phyloP scores from a whole-genome alignment of 2,888 invertebrate genomes.

The Alcis repandata region DNA sequence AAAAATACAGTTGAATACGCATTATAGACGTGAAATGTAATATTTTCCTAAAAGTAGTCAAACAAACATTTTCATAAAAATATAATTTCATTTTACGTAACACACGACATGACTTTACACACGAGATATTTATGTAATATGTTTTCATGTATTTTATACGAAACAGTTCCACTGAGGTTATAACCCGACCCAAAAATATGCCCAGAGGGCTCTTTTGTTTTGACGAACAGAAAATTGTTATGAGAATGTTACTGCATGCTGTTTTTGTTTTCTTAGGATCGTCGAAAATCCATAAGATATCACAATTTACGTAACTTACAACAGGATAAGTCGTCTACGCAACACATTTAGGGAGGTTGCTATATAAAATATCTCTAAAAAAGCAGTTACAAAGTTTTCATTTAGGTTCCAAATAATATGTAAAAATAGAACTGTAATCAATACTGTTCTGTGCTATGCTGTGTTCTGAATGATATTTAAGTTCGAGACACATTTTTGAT shows the following conservation, averaged over 20 bases:
- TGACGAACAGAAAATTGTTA: slow-evolving; percentile 21
- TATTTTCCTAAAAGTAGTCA: background rate
- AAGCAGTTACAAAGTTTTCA: too few species aligned
- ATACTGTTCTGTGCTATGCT: too few species aligned
- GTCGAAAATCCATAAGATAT: background rate
- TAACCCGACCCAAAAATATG: slow-evolving; percentile 16
- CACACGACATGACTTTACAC: background rate
- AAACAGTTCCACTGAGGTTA: slow-evolving; percentile 14
- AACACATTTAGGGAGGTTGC: background rate
- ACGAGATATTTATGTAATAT: slow-evolving; percentile 5
- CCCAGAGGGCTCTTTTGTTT: slow-evolving; percentile 17
- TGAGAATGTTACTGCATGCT: slow-evolving; percentile 12
- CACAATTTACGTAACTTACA: slow-evolving; percentile 10
- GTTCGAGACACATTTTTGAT: too few species aligned
- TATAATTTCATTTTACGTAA: background rate
- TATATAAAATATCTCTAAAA: too few species aligned
- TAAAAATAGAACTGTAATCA: too few species aligned
- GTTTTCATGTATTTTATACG: slow-evolving; percentile 13
- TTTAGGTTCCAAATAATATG: too few species aligned
- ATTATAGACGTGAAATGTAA: background rate
- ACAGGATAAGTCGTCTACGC: background rate
- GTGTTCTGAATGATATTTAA: too few species aligned
- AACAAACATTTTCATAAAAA: background rate
- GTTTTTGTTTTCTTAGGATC: slow-evolving; percentile 19
- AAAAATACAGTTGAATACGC: too few species aligned